A percentile compares a stretch with the other conserved stretches of the same genome.
phyloP scores from a whole-genome alignment of 2,797 vertebrate species.

The Pantherophis alleghaniensis region DNA sequence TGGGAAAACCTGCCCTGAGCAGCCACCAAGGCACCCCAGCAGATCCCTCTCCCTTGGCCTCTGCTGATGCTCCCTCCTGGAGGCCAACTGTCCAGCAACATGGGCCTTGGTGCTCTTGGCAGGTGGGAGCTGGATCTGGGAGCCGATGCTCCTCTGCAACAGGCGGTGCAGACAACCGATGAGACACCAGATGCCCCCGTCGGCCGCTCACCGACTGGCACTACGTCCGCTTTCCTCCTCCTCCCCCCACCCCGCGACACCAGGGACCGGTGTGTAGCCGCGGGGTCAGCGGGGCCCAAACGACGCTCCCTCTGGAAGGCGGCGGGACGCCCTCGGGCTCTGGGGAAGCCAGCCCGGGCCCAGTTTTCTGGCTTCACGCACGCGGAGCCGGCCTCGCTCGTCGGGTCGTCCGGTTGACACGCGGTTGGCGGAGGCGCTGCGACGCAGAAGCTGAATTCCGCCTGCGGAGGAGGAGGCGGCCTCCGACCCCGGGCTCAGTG shows the following conservation, averaged over 20 bases:
- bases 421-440: background rate
- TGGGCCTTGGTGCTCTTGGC: background rate
- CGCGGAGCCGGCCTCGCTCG: background rate
- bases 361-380: background rate
- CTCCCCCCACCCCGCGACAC: fast-evolving
- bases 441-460: background rate
- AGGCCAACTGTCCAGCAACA: background rate
- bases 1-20: background rate
- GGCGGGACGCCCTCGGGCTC: no score
- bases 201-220: background rate
- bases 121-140: background rate
- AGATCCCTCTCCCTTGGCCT: background rate
- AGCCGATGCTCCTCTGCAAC: background rate
- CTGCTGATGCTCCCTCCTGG: background rate
- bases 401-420: no score
- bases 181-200: background rate
- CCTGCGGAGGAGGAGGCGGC: background rate
- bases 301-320: background rate
- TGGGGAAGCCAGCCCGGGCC: background rate
- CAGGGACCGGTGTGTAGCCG: background rate
- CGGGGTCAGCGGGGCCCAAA: background rate
- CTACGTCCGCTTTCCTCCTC: background rate
- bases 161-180: background rate
- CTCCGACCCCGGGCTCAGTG: background rate
- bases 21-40: background rate